Percentiles rank a stretch among this genome's conserved stretches.
Conservation (phyloP, 1,140 invertebrate genomes). For the Lucilia cuprina region DNA sequence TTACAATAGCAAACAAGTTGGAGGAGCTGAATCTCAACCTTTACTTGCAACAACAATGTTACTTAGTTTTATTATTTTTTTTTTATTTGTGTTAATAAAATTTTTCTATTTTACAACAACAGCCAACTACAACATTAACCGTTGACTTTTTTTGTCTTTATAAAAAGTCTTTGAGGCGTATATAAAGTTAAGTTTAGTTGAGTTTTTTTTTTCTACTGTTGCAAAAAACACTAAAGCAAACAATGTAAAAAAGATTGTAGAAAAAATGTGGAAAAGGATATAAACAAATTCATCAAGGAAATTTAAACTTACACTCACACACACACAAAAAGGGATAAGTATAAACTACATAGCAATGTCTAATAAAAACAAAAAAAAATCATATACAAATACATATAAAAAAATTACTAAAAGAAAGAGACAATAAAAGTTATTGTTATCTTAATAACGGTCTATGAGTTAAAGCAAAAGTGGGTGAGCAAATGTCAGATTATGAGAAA, state of each 20-base stretch:
- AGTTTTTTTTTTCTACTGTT: no score
- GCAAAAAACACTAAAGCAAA: neutral
- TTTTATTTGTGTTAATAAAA: neutral
- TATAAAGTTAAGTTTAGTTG: neutral
- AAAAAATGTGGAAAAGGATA: neutral
- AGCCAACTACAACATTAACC: neutral
- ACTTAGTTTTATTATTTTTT: neutral
- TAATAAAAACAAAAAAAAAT: neutral
- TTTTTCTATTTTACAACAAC: neutral
- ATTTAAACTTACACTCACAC: neutral
- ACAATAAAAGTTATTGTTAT: neutral
- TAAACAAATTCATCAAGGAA: neutral
- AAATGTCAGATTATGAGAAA: neutral
- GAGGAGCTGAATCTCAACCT: neutral
- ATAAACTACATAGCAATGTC: neutral
- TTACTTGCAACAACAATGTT: neutral
- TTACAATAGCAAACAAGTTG: neutral
- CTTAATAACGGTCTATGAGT: neutral
- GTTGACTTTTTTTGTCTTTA: constrained; percentile 5
- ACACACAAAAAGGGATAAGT: neutral
- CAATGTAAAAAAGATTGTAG: neutral
- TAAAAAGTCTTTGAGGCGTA: constrained; percentile 21
- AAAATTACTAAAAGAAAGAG: neutral
- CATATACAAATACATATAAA: neutral
- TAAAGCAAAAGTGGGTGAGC: neutral